A percentile compares a stretch with the other conserved stretches of the same genome.
Evolutionary conservation across 2,113 vertebrate species (phyloP).

Genomic region (Phocoena sinus): DNA sequence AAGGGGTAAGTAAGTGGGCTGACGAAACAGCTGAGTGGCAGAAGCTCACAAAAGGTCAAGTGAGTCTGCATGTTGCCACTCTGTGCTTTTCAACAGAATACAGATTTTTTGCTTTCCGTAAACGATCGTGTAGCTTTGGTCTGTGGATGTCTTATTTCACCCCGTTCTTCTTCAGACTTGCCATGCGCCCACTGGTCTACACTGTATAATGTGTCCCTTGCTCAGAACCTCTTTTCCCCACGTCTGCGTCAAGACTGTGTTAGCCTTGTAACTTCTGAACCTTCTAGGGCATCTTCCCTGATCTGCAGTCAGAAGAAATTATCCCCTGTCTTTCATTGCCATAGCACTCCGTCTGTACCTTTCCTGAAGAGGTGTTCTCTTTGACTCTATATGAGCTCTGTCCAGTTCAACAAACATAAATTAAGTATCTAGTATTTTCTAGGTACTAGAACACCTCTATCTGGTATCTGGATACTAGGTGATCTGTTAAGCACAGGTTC

Average conservation of each 20-base stretch:
- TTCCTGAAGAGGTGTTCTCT: background rate
- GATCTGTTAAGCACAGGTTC: accelerated
- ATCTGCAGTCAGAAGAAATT: background rate
- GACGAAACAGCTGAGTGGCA: background rate
- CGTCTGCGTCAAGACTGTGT: accelerated
- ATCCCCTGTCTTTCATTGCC: accelerated
- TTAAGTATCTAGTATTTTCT: background rate
- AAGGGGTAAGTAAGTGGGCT: background rate
- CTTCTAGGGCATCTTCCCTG: accelerated
- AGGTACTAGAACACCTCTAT: accelerated
- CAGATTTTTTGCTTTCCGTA: background rate
- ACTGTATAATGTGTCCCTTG: accelerated
- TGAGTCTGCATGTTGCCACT: accelerated
- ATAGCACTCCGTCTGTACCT: accelerated
- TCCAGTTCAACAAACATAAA: accelerated
- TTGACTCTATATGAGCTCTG: accelerated
- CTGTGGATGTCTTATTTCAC: accelerated
- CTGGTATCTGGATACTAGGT: background rate
- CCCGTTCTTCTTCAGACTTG: accelerated
- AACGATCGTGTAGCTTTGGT: background rate
- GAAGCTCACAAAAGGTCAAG: background rate
- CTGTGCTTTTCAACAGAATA: background rate
- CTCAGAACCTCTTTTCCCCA: background rate
- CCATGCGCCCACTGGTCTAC: accelerated
- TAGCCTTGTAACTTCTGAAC: background rate